Base-by-base conservation (phyloP, 2,888 invertebrate species). In the Standfussiana lucernea region DNA sequence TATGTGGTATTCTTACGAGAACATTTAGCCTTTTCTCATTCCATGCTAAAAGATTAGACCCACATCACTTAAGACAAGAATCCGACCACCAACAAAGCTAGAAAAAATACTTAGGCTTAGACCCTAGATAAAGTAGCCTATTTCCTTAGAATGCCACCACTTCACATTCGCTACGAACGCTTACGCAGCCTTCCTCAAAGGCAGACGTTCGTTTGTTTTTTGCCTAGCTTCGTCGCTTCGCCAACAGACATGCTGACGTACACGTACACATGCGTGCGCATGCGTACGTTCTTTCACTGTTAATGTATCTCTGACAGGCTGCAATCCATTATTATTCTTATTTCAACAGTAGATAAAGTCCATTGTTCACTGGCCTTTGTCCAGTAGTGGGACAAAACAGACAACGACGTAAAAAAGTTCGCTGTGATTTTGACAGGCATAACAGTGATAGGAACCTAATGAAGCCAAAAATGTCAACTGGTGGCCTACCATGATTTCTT, bases 151-250 rank as follows among this genome's bases (percentile, higher is more conserved):
- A 79, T 42, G 80, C 80, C 59, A 40, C 62, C 62, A 28, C 66
- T 50, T 77, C 67, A 47, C 67, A 68, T 67, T 71, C 35, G 45
- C 13, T 8, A 18, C 32, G 24, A 50, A 59, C 37, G 59, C 76
- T 47, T 62, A 83, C 62, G 35, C 32, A 72, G 76, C 37, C 8
- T 50, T 45, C 59, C 62, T 69, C 47, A 47, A 80, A 80, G 75
- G 59, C 45, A 70, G 47, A 15, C 79, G 47, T 59, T 42, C 74
- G 61, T 72, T 77, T 81, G 73, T 72, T 74, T 80, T 73, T 75
- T 77, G 42, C 13, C 50, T 69, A 62, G 59, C 76, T 56, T 42
- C 21, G 64, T 45, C 50, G 53, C 74, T 71, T 37, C 24, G 66
- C 45, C 68, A 64, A 50, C 73, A 64, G 53, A 11, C 59, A 6